phyloP scores from a whole-genome alignment of 2,888 invertebrate species.

The Deilephila elpenor region DNA sequence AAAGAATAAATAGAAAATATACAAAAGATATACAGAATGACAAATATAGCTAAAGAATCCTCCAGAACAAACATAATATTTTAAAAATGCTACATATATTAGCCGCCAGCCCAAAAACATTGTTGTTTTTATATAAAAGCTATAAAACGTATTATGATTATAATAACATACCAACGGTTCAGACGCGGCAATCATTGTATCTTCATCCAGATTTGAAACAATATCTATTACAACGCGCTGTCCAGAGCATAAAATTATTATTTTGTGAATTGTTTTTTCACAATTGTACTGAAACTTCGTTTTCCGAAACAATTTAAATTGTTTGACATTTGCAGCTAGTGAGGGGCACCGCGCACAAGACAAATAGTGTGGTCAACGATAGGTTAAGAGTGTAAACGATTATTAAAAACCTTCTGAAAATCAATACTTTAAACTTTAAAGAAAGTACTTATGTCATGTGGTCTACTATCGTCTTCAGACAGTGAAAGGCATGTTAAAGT shows the following conservation, averaged over 20 bases:
- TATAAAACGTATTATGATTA: background rate
- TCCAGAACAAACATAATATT: too few species aligned
- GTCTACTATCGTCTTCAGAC: too few species aligned
- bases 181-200: conserved; percentile 95
- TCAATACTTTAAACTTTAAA: too few species aligned
- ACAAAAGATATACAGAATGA: too few species aligned
- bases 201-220: conserved; percentile 94
- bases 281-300: background rate
- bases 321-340: conserved; percentile 11
- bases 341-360: background rate
- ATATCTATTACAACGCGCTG: conserved; percentile 56
- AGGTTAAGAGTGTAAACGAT: too few species aligned
- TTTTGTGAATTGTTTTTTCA: background rate
- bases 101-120: background rate
- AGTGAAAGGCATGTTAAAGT: too few species aligned
- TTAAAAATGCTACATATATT: background rate
- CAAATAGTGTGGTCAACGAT: background rate
- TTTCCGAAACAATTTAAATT: conserved; percentile 2
- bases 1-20: too few species aligned
- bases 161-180: conserved; percentile 89
- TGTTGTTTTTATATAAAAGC: background rate
- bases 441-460: too few species aligned
- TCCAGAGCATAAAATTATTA: conserved; percentile 49
- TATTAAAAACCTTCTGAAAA: too few species aligned
- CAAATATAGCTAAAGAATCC: too few species aligned